phyloP scores from a whole-genome alignment of 1,140 invertebrate species.

The Lysiphlebus fabarum region DNA sequence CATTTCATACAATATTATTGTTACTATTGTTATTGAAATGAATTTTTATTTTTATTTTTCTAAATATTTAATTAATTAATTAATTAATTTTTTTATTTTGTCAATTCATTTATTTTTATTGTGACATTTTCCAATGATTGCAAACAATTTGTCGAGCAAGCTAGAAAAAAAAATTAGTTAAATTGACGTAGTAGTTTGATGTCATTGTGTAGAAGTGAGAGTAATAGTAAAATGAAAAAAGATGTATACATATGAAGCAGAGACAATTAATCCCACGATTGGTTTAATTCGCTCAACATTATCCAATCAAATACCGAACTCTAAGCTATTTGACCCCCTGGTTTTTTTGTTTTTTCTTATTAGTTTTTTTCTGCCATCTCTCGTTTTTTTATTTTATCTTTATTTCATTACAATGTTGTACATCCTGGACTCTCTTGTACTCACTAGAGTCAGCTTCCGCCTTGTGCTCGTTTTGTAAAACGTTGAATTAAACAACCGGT shows the following conservation, averaged over 20 bases:
- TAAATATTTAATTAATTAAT: background rate
- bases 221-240: conserved; percentile 6
- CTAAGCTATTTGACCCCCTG: conserved; percentile 22
- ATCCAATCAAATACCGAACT: conserved; percentile 42
- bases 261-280: conserved; percentile 46
- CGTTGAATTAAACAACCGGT: conserved; percentile 38
- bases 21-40: too few relatives aligned
- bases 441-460: conserved; percentile 10
- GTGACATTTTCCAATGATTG: conserved; percentile 37
- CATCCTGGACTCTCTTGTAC: conserved; percentile 1
- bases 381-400: background rate
- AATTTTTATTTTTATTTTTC: too few relatives aligned
- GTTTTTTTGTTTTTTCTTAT: conserved; percentile 1
- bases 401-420: conserved; percentile 8
- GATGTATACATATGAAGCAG: conserved; percentile 20
- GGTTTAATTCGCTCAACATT: conserved; percentile 46
- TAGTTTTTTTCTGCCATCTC: background rate
- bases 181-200: background rate
- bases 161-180: conserved; percentile 24
- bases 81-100: background rate
- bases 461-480: conserved; percentile 20
- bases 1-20: too few relatives aligned
- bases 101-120: conserved; percentile 20
- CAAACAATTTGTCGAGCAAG: conserved; percentile 38
- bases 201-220: conserved; percentile 6